These are phyloP conservation scores for Artemia sinica DNA, from an alignment of 2,888 invertebrate genomes.

Conservation along the genomic window DNA sequence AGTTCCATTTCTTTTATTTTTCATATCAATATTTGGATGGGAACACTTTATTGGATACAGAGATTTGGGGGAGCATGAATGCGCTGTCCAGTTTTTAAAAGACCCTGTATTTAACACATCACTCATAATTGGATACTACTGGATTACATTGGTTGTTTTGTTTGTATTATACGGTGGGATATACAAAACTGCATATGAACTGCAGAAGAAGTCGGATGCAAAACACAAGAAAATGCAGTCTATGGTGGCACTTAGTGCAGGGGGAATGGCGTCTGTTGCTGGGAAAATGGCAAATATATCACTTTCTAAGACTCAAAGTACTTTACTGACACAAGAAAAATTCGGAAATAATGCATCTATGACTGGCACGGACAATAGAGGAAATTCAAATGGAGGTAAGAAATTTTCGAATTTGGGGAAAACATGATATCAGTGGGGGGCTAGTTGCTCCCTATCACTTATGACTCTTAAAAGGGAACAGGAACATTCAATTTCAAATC, in stretches of 20 bases:
- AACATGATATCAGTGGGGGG: too few relatives aligned
- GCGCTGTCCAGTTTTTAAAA: slow-evolving; percentile 90
- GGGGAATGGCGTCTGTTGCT: slow-evolving; percentile 77
- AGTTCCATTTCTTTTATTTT: slow-evolving; percentile 84
- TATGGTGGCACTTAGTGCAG: slow-evolving; percentile 75
- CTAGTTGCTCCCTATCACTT: too few relatives aligned
- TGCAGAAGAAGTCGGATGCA: slow-evolving; percentile 91
- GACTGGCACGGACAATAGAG: slow-evolving; percentile 23
- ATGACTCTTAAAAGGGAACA: too few relatives aligned
- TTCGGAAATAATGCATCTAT: slow-evolving; percentile 35
- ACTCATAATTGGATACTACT: slow-evolving; percentile 88
- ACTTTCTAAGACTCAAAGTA: slow-evolving; percentile 53
- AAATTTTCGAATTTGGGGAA: slow-evolving; percentile 17
- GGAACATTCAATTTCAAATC: too few relatives aligned
- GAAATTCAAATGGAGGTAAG: slow-evolving; percentile 25
- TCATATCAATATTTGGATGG: slow-evolving; percentile 97
- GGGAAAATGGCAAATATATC: slow-evolving; percentile 71
- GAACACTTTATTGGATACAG: slow-evolving; percentile 89
- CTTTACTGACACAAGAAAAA: slow-evolving; percentile 52
- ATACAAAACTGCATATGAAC: slow-evolving; percentile 88
- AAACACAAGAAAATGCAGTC: slow-evolving; percentile 90
- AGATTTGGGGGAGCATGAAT: slow-evolving; percentile 68
- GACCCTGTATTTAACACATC: slow-evolving; percentile 94
- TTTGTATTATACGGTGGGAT: slow-evolving; percentile 91
- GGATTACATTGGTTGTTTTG: slow-evolving; percentile 87